phyloP scores from a whole-genome alignment of 2,113 vertebrate species.

The Acanthochromis polyacanthus region DNA sequence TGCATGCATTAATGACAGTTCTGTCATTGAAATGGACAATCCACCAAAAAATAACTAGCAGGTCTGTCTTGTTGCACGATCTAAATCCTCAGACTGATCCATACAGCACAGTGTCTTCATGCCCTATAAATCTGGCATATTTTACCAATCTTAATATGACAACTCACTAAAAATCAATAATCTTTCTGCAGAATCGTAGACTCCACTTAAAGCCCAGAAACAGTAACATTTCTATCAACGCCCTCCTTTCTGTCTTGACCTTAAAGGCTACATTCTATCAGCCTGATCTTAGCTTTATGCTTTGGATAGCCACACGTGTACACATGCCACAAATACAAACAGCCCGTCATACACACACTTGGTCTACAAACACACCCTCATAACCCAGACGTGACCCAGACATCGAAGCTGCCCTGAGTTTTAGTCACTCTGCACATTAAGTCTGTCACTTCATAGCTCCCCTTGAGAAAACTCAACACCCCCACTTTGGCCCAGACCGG shows the following conservation, averaged over 20 bases:
- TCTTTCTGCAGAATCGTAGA: too few relatives aligned
- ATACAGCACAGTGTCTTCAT: too few relatives aligned
- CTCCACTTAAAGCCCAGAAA: neutral
- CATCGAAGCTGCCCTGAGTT: constrained; percentile 24
- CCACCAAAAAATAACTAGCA: too few relatives aligned
- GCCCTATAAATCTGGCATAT: too few relatives aligned
- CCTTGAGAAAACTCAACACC: constrained; percentile 60
- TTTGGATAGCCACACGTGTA: constrained; percentile 7
- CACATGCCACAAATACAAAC: constrained; percentile 13
- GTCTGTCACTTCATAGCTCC: constrained; percentile 41
- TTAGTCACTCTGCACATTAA: constrained; percentile 52
- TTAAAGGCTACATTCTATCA: neutral
- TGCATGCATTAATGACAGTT: too few relatives aligned
- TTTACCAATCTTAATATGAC: too few relatives aligned
- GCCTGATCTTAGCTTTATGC: neutral
- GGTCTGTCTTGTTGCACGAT: too few relatives aligned
- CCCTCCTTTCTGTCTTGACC: neutral
- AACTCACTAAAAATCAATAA: too few relatives aligned
- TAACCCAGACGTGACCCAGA: constrained; percentile 72
- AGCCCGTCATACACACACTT: constrained; percentile 11
- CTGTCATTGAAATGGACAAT: too few relatives aligned
- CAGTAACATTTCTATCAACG: neutral
- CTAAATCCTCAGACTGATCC: too few relatives aligned
- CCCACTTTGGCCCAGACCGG: constrained; percentile 43
- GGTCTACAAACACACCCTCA: constrained; percentile 27